Base-by-base conservation (phyloP, 2,888 invertebrate genomes). In the Drosophila ezoana region DNA sequence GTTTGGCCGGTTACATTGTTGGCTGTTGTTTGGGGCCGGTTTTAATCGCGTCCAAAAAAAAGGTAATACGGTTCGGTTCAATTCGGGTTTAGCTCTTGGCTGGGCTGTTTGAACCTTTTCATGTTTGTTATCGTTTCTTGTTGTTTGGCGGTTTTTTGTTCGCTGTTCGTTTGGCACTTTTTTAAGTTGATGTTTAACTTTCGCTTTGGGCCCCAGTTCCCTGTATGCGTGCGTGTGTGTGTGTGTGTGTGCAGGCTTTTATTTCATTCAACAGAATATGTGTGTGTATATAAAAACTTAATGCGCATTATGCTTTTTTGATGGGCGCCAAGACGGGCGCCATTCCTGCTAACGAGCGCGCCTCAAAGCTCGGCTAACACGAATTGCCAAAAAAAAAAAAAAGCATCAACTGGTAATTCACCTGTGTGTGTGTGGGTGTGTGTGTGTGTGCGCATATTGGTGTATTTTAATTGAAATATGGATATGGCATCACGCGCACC, bases 181-280 rank as follows among this genome's bases (percentile, higher is more conserved):
- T 75, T 74, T 52, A 66, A 84, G 81, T 81, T 81, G 72, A 72
- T 80, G 72, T 81, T 81, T 84, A 74, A 78, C 74, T 81, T 80
- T 60, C 43, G 64, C 61, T 51, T 53, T 47, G 60, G 54, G 47
- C 28, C 53, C 53, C 28, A 44, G 47, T 11, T 57, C 10, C 37
- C 38, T 4, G 16, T 45, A 9, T 38, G n/a, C 35, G 37, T 28
- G 28, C 4, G 20, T 3, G 20, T 28, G 23, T 40, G 23, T 45
- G 38, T 60, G 43, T 44, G 33, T 33, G 45, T 63, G 20, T 43
- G 33, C 14, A 9, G 32, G 4, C 16, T 14, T 56, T 41, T 49
- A 33, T 49, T 16, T n/a, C 20, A 28, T 54, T 44, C 20, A 11
- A 48, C 32, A 44, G 48, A 23, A 43, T 57, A 8, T 61, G 45